These are phyloP conservation scores for Varanus salvator DNA, from an alignment of 2,113 vertebrate genomes.

Conservation along the genomic window DNA sequence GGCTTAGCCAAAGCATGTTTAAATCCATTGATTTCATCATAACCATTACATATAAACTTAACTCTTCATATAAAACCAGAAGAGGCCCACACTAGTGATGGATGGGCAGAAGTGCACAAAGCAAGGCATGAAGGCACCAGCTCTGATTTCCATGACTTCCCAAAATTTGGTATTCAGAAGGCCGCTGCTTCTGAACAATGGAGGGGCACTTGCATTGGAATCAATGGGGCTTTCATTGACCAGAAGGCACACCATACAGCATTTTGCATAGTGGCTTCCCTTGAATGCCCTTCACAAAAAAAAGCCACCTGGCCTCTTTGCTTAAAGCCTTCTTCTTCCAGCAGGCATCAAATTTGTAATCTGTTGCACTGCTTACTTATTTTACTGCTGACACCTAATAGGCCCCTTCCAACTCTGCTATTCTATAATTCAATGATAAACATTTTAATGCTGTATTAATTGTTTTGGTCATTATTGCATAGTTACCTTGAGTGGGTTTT, in stretches of 20 bases:
- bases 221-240: not conserved
- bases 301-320: too few relatives aligned
- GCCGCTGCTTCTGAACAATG: not conserved
- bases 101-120: not conserved
- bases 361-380: too few relatives aligned
- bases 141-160: not conserved
- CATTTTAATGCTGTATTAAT: too few relatives aligned
- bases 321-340: too few relatives aligned
- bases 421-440: too few relatives aligned
- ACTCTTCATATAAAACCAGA: not conserved
- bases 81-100: not conserved
- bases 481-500: too few relatives aligned
- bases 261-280: too few relatives aligned
- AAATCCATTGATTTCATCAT: not conserved
- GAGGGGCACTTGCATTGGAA: not conserved
- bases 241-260: not conserved
- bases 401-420: too few relatives aligned
- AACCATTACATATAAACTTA: not conserved
- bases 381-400: not conserved
- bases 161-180: not conserved
- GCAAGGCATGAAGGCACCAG: not conserved
- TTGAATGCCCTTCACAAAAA: too few relatives aligned
- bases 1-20: not conserved
- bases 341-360: too few relatives aligned
- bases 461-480: too few relatives aligned